Evolutionary conservation across 2,888 invertebrate genomes (phyloP), one percentile per base, ranked within the genome.

Genomic region (Galeruca laticollis): DNA sequence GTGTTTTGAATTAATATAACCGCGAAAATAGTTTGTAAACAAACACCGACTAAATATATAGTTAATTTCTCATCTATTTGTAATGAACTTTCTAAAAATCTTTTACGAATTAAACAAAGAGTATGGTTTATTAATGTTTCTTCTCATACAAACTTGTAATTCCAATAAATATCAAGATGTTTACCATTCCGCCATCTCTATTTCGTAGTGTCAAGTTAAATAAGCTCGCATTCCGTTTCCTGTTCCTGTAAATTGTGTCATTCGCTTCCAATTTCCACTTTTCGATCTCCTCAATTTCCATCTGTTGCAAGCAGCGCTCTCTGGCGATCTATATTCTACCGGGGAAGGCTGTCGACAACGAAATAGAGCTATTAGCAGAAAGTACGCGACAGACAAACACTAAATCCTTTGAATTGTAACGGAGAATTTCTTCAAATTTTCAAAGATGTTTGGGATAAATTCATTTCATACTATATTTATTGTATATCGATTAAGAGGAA

Each of bases 251-350:
- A 47, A 47, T 47, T 47, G 47, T 47, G 18, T 47, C 47, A 15
- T 47, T 47, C 47, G 9, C 47, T 47, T 47, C 47, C 47, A 47
- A 47, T 47, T 47, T 47, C 47, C 47, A 47, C 47, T 47, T 47
- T 47, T 47, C 47, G 47, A 47, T 47, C 15, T 18, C 18, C 47
- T 15, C 47, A 47, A 40, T 40, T 40, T 40, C 40, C 40, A 40
- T 40, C 40, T 40, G 40, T n/a, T 40, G 13, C 40, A 40, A 40
- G n/a, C n/a, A 47, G 47, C 47, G 15, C 47, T 47, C 47, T 47
- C 47, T 18, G 18, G 18, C n/a, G 40, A 40, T n/a, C 40, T 13
- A 47, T 47, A 47, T 6, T 47, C 1, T 47, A 18, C 15, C 15
- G 47, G 18, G 15, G 5, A 13, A 43, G 35, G n/a, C n/a, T n/a